phyloP scores from a whole-genome alignment of 2,888 invertebrate species.

The Argyra leucocephala region DNA sequence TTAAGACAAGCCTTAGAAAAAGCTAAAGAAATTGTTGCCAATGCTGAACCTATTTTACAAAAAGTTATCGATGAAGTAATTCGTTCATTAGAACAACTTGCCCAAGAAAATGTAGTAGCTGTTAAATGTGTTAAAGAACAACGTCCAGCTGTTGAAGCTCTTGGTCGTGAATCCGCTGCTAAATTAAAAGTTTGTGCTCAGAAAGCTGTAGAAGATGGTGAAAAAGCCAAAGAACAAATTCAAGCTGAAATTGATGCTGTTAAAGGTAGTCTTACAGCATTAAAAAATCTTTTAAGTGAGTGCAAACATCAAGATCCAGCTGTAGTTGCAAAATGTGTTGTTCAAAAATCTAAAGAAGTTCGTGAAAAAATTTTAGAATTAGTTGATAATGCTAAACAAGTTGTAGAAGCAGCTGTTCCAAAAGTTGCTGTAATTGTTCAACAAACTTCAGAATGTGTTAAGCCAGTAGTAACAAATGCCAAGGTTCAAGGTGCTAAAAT shows the following conservation, averaged over 20 bases:
- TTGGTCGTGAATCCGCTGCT: neutral
- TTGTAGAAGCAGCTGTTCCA: neutral
- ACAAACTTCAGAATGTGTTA: neutral
- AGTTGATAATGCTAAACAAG: neutral
- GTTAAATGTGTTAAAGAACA: neutral
- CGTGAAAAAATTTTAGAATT: neutral
- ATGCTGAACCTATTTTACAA: neutral
- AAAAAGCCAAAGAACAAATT: neutral
- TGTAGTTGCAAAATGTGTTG: neutral
- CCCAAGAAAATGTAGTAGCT: neutral
- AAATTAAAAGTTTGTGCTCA: neutral
- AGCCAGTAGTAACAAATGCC: neutral
- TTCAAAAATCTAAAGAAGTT: neutral
- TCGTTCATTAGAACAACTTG: neutral
- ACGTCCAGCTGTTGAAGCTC: neutral
- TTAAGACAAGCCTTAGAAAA: neutral
- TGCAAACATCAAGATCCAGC: neutral
- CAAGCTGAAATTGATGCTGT: neutral
- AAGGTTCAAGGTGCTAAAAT: neutral
- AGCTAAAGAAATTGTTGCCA: neutral
- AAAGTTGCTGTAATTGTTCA: neutral
- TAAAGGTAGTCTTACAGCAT: neutral
- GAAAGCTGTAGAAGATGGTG: neutral
- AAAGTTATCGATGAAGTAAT: neutral
- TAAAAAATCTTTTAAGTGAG: neutral